Conservation (phyloP, 2,113 vertebrate genomes). For the Neopipo cinnamomea region DNA sequence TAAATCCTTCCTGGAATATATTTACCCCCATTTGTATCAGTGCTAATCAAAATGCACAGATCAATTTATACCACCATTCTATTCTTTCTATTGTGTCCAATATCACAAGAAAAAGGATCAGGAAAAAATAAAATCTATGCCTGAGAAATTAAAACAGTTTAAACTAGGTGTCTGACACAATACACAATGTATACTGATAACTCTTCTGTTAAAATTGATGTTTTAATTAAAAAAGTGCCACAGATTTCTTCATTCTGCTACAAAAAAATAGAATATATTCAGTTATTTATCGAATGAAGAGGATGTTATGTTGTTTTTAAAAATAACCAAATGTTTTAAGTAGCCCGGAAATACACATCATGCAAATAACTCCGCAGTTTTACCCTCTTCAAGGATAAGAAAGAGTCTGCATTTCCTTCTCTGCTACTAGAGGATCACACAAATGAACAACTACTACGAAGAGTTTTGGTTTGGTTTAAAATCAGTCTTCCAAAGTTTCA, state of each 20-base stretch:
- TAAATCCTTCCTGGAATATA: background rate
- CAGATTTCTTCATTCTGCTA: background rate
- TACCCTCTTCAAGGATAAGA: background rate
- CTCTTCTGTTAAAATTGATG: background rate
- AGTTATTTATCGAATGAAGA: background rate
- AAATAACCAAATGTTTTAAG: background rate
- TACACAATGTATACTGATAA: background rate
- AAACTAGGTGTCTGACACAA: background rate
- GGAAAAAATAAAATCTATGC: background rate
- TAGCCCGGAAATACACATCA: background rate
- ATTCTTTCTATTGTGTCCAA: background rate
- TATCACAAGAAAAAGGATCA: background rate
- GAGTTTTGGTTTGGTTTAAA: background rate
- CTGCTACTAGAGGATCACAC: background rate
- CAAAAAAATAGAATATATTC: background rate
- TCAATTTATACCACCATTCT: background rate
- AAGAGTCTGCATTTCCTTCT: background rate
- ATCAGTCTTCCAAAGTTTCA: background rate
- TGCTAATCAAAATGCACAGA: background rate
- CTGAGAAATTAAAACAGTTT: background rate
- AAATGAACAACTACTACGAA: background rate
- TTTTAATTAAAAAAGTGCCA: background rate
- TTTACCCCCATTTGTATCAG: background rate
- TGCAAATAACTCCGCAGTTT: background rate
- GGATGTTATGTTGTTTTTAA: background rate